These are phyloP conservation scores for Bovichtus variegatus DNA, from an alignment of 2,797 vertebrate genomes.

Conservation along the genomic window DNA sequence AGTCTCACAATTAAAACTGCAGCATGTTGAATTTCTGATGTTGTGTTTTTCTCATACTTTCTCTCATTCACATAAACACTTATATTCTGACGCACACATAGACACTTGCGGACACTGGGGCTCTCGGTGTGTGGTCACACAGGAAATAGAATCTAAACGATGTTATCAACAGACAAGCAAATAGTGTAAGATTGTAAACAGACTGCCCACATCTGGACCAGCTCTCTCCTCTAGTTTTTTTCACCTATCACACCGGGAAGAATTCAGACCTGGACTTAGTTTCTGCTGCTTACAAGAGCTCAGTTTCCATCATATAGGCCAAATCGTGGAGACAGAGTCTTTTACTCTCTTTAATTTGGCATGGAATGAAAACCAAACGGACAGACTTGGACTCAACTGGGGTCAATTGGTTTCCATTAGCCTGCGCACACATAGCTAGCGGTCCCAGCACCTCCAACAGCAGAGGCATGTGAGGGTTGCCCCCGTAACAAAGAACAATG, in stretches of 20 bases:
- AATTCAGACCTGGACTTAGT: slow-evolving; percentile 29
- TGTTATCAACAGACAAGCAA: slow-evolving; percentile 59
- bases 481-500: slow-evolving; percentile 63
- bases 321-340: slow-evolving; percentile 45
- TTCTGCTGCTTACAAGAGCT: slow-evolving; percentile 22
- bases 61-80: neutral
- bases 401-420: slow-evolving; percentile 63
- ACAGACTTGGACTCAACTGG: slow-evolving; percentile 27
- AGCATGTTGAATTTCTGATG: slow-evolving; percentile 22
- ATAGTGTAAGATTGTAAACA: slow-evolving; percentile 51
- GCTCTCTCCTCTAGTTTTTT: neutral
- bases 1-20: neutral
- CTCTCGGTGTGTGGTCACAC: slow-evolving; percentile 54
- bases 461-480: slow-evolving; percentile 34
- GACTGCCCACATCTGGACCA: slow-evolving; percentile 36
- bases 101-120: neutral
- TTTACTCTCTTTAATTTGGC: slow-evolving; percentile 56
- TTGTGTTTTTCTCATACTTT: slow-evolving; percentile 1
- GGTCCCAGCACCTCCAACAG: slow-evolving; percentile 18
- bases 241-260: slow-evolving; percentile 1
- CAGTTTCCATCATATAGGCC: slow-evolving; percentile 39
- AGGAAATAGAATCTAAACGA: slow-evolving; percentile 57
- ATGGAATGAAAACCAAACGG: slow-evolving; percentile 67
- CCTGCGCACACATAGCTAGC: slow-evolving; percentile 16
- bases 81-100: neutral